These are phyloP conservation scores for Charaxes varanes DNA, from an alignment of 1,140 invertebrate genomes.

Conservation along the genomic window DNA sequence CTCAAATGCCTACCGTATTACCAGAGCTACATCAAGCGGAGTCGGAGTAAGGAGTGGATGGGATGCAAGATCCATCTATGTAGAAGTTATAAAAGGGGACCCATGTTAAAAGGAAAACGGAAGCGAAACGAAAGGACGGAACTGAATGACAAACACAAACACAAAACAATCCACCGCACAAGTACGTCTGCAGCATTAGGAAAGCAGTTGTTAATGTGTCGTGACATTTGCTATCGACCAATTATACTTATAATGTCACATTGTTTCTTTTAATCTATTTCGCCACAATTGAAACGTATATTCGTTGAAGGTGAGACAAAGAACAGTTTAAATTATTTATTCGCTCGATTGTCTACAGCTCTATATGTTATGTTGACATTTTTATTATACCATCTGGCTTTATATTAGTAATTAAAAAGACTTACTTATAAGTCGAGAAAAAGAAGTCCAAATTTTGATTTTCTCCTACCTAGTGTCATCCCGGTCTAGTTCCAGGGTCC, in stretches of 20 bases:
- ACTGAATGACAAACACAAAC: no score
- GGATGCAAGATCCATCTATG: no score
- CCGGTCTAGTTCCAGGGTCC: no score
- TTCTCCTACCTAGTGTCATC: no score
- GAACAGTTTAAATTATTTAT: slow-evolving; percentile 8
- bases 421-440: no score
- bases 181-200: not conserved
- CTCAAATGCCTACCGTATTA: no score
- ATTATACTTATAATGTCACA: slow-evolving; percentile 30
- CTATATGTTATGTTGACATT: not conserved
- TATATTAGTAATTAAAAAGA: not conserved
- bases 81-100: no score
- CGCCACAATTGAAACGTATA: slow-evolving; percentile 2
- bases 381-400: not conserved
- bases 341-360: not conserved
- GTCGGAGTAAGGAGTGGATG: no score
- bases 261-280: slow-evolving; percentile 20
- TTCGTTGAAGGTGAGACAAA: slow-evolving; percentile 7
- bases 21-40: no score
- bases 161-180: not conserved
- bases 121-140: no score
- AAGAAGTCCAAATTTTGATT: no score
- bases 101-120: no score
- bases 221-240: slow-evolving; percentile 24
- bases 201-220: slow-evolving; percentile 8